A percentile compares a stretch with the other conserved stretches of the same genome.
Evolutionary conservation across 2,797 vertebrate genomes (phyloP).

Genomic region (Hipposideros larvatus): DNA sequence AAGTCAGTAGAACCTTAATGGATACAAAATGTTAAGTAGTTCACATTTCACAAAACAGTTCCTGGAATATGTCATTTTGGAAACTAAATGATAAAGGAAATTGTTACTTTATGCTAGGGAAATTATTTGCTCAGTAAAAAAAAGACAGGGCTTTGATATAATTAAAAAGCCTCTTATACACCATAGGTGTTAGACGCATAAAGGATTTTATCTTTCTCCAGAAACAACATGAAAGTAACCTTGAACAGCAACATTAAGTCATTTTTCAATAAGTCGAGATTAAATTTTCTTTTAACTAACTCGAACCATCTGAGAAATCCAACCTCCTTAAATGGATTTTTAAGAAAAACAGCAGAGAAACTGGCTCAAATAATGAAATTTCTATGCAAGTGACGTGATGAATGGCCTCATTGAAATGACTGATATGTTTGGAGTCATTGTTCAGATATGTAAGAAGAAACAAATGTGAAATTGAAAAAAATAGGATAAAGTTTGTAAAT

Average conservation of each 20-base stretch:
- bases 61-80: neutral
- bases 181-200: neutral
- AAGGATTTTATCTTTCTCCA: constrained; percentile 30
- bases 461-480: neutral
- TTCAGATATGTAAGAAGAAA: neutral
- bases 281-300: constrained; percentile 35
- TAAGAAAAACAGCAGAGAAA: constrained; percentile 41
- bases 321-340: neutral
- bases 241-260: neutral
- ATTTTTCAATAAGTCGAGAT: constrained; percentile 45
- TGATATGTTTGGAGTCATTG: neutral
- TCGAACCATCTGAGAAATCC: neutral
- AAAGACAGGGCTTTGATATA: neutral
- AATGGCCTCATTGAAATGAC: neutral
- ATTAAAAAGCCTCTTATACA: neutral
- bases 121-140: neutral
- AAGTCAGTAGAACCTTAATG: neutral
- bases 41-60: neutral
- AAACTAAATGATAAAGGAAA: neutral
- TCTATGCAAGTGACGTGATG: neutral
- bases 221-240: constrained; percentile 9
- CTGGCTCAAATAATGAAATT: constrained; percentile 52
- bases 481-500: neutral
- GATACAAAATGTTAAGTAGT: neutral
- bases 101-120: neutral